Evolutionary conservation across 2,113 vertebrate genomes (phyloP).

Genomic region (Antechinus flavipes): DNA sequence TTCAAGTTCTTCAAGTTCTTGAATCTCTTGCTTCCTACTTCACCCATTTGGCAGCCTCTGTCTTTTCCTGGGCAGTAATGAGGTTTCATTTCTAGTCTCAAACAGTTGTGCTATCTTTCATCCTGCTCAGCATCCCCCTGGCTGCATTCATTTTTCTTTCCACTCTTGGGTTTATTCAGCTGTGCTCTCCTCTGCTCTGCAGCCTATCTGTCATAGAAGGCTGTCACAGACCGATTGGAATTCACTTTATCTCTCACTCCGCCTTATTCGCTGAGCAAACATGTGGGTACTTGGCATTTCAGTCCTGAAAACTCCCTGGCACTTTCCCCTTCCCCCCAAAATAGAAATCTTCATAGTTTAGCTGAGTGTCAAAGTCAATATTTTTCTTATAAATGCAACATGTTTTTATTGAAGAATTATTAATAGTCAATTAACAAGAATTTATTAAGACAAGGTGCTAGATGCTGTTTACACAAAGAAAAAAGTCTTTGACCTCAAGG

Average conservation of each 20-base stretch:
- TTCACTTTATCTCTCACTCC: slow-evolving; percentile 59
- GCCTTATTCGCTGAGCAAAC: slow-evolving; percentile 48
- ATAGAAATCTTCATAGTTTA: slow-evolving; percentile 43
- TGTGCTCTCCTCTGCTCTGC: slow-evolving; percentile 51
- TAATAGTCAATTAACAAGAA: not conserved
- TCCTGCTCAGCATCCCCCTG: not conserved
- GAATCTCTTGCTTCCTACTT: not conserved
- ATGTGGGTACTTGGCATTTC: slow-evolving; percentile 31
- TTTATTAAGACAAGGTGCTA: not conserved
- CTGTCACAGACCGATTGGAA: slow-evolving; percentile 56
- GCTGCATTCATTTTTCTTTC: slow-evolving; percentile 44
- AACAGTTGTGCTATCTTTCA: not conserved
- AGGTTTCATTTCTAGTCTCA: slow-evolving; percentile 20
- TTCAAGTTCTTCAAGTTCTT: not conserved
- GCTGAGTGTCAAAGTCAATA: slow-evolving; percentile 18
- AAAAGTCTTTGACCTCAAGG: slow-evolving; percentile 15
- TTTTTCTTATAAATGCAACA: slow-evolving; percentile 16
- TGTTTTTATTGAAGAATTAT: slow-evolving; percentile 14
- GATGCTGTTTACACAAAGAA: not conserved
- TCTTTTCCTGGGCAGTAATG: not conserved
- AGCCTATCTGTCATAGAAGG: slow-evolving; percentile 55
- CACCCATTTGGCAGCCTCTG: not conserved
- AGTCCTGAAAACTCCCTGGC: slow-evolving; percentile 35
- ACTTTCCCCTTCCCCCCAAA: slow-evolving; percentile 17
- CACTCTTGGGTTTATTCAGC: slow-evolving; percentile 36